These are phyloP conservation scores for Helicoverpa armigera DNA, from an alignment of 1,140 invertebrate species.

Conservation along the genomic window DNA sequence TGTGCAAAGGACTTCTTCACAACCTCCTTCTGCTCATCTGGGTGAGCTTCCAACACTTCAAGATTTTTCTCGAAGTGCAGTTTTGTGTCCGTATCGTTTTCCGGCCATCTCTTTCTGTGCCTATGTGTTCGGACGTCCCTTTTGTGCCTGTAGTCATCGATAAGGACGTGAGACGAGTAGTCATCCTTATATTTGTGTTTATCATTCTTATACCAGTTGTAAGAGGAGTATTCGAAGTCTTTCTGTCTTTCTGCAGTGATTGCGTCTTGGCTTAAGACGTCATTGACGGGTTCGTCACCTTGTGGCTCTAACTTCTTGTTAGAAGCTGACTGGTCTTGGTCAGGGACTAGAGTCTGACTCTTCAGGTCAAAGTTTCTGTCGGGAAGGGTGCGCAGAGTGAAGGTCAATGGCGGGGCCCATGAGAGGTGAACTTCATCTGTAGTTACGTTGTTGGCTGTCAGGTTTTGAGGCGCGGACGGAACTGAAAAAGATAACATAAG, in stretches of 20 bases:
- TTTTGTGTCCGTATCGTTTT: conserved; percentile 68
- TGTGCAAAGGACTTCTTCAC: conserved; percentile 70
- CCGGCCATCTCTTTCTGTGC: conserved; percentile 79
- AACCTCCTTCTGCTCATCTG: conserved; percentile 66
- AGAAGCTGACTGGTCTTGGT: conserved; percentile 37
- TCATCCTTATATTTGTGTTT: conserved; percentile 72
- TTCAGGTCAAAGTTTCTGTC: conserved; percentile 23
- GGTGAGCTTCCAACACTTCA: conserved; percentile 66
- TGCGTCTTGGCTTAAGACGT: conserved; percentile 54
- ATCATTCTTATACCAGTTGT: conserved; percentile 73
- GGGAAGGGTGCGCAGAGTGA: conserved; percentile 89
- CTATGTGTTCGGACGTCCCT: conserved; percentile 73
- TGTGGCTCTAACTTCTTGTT: conserved; percentile 62
- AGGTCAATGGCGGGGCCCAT: conserved; percentile 92
- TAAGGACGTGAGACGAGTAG: conserved; percentile 70
- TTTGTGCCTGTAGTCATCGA: conserved; percentile 66
- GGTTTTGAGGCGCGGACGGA: conserved; percentile 93
- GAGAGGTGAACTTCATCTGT: conserved; percentile 92
- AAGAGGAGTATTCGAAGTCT: conserved; percentile 64
- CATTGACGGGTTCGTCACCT: conserved; percentile 69
- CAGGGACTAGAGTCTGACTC: conserved; percentile 48
- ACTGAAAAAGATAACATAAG: conserved; percentile 85
- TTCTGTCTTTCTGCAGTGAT: conserved; percentile 61
- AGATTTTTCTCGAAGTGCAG: conserved; percentile 60
- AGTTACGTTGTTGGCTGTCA: conserved; percentile 91